A percentile compares a stretch with the other conserved stretches of the same genome.
Evolutionary conservation across 2,888 invertebrate species (phyloP).

Genomic region (Diachrysia chrysitis): DNA sequence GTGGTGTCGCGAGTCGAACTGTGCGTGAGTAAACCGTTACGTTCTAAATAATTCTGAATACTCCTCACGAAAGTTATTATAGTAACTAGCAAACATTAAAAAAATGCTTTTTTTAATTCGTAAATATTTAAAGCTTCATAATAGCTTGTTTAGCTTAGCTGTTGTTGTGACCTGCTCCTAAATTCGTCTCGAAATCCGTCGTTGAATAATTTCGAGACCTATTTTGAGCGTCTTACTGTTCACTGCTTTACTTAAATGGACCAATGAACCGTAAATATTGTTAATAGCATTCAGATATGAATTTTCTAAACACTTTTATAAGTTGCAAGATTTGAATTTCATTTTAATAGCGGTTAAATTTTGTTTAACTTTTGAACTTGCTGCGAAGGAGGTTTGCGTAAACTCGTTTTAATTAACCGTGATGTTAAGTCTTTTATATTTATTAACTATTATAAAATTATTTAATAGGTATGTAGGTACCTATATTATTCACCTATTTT

Average conservation of each 20-base stretch:
- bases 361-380: constrained; percentile 12
- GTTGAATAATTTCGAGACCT: constrained; percentile 30
- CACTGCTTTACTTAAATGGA: constrained; percentile 19
- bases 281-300: constrained; percentile 28
- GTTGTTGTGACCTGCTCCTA: background rate
- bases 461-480: too few relatives aligned
- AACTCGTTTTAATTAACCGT: background rate
- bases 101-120: too few relatives aligned
- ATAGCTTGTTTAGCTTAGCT: background rate
- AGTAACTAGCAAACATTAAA: too few relatives aligned
- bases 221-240: constrained; percentile 21
- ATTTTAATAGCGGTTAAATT: background rate
- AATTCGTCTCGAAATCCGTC: background rate
- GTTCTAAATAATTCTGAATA: too few relatives aligned
- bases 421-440: too few relatives aligned
- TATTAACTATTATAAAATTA: too few relatives aligned
- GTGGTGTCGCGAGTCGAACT: too few relatives aligned
- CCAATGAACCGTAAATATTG: constrained; percentile 36
- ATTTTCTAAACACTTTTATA: constrained; percentile 19
- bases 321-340: constrained; percentile 7
- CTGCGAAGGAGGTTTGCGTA: background rate
- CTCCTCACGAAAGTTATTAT: too few relatives aligned
- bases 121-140: background rate
- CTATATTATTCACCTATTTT: too few relatives aligned
- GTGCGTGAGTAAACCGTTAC: too few relatives aligned